Percentiles rank a stretch among this genome's conserved stretches.
Evolutionary conservation across 2,888 invertebrate species (phyloP).

Genomic region (Thymelicus acteon): DNA sequence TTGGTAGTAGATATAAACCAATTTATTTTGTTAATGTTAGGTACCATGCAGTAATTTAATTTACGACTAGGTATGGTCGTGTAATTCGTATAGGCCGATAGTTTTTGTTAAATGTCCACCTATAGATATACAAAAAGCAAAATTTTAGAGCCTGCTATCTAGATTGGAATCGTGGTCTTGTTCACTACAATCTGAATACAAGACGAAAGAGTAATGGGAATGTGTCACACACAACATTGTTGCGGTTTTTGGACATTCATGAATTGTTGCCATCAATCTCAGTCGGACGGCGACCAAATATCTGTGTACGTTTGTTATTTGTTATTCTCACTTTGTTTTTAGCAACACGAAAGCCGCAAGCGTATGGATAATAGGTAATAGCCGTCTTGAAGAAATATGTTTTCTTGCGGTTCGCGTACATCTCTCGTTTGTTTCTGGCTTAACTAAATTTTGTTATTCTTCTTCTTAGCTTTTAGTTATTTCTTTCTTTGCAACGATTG

Average conservation of each 20-base stretch:
- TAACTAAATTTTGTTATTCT: no score
- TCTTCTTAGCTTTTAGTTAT: no score
- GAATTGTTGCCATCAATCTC: constrained; percentile 47
- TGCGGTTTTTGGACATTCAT: constrained; percentile 42
- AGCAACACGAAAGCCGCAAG: constrained; percentile 1
- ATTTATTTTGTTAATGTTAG: background rate
- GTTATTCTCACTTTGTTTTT: constrained; percentile 26
- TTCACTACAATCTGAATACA: constrained; percentile 29
- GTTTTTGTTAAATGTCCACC: no score
- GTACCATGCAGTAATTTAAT: no score
- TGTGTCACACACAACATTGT: constrained; percentile 41
- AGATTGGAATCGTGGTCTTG: background rate
- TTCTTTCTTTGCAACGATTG: no score
- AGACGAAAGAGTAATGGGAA: constrained; percentile 41
- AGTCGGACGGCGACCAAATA: constrained; percentile 33
- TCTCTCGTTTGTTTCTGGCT: background rate
- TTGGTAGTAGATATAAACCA: background rate
- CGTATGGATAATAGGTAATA: background rate
- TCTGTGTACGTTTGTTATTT: constrained; percentile 24
- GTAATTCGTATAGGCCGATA: no score
- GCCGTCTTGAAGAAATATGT: constrained; percentile 3
- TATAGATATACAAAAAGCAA: background rate
- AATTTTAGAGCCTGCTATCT: background rate
- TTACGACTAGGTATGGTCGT: no score
- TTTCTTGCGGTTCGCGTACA: background rate